Evolutionary conservation across 2,888 invertebrate genomes (phyloP), one percentile per base, ranked within the genome.

Genomic region (Eupithecia exiguata): DNA sequence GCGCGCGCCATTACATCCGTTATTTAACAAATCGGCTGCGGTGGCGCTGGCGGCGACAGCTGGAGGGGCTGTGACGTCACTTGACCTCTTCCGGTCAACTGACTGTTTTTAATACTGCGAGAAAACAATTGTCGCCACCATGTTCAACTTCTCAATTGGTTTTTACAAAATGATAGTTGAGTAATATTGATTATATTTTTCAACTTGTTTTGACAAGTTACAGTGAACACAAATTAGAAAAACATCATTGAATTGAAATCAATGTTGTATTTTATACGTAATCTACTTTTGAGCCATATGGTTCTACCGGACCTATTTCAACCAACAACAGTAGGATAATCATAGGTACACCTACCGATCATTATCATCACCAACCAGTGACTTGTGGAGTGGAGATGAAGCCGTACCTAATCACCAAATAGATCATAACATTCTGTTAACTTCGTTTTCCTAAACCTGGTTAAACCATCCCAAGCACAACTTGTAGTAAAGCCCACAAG

Each of bases 1-100:
- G 53, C 69, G 70, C 80, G 80, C 71, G 53, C 77, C 80, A 78
- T 79, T 80, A 77, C 77, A 71, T 78, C 65, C 72, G 70, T 77
- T 77, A 79, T 78, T 77, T 77, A 76, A 79, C 78, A 80, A 80
- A 80, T 79, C 72, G 63, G 63, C 63, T 38, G 79, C 70, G 61
- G 67, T 53, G 65, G 72, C 58, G 58, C 72, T 79, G 79, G 10
- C 65, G 72, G 49, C 77, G 80, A 79, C 80, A 79, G 77, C 79
- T 74, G 74, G 73, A n/a, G 65, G 40, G 38, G 40, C 38, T 40
- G 43, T 43, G 40, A 40, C 66, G 66, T 66, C 66, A 66, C 40
- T 25, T 66, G 66, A 66, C 66, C 14, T 5, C 14, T 65, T 38
- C 46, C 68, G 18, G 68, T 68, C 49, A 49, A 68, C 46, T 68